Evolutionary conservation across 2,888 invertebrate species (phyloP).

Genomic region (Poecilobothrus nobilitatus): DNA sequence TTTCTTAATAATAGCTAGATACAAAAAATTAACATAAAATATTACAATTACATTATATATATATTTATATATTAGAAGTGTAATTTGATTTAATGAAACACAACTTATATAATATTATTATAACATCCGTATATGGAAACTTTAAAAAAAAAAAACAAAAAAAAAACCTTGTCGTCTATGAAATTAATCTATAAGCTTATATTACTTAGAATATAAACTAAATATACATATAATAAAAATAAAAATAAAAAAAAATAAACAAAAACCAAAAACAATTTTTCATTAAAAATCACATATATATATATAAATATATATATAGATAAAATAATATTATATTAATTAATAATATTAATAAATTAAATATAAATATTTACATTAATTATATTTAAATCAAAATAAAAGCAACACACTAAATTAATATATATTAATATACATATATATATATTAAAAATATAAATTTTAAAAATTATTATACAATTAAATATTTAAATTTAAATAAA

Average conservation of each 20-base stretch:
- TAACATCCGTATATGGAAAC: neutral
- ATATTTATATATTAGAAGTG: too few species aligned
- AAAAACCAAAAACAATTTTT: neutral
- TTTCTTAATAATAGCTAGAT: too few species aligned
- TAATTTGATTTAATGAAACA: too few species aligned
- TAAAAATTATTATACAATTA: neutral
- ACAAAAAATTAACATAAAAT: too few species aligned
- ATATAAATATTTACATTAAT: neutral
- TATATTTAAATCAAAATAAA: too few species aligned
- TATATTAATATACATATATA: too few species aligned
- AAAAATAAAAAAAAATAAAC: neutral
- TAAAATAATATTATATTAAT: neutral
- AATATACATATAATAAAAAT: too few species aligned
- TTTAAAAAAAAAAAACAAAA: neutral
- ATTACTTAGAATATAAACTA: neutral
- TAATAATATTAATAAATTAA: neutral
- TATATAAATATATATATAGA: too few species aligned
- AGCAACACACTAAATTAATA: too few species aligned
- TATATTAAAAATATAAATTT: too few species aligned
- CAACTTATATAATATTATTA: too few species aligned
- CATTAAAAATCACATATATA: neutral
- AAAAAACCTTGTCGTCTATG: neutral
- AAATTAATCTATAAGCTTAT: conserved; percentile 3
- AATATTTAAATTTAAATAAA: neutral
- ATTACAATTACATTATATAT: too few species aligned